Evolutionary conservation across 1,140 invertebrate species (phyloP).

Genomic region (Monochamus saltuarius): DNA sequence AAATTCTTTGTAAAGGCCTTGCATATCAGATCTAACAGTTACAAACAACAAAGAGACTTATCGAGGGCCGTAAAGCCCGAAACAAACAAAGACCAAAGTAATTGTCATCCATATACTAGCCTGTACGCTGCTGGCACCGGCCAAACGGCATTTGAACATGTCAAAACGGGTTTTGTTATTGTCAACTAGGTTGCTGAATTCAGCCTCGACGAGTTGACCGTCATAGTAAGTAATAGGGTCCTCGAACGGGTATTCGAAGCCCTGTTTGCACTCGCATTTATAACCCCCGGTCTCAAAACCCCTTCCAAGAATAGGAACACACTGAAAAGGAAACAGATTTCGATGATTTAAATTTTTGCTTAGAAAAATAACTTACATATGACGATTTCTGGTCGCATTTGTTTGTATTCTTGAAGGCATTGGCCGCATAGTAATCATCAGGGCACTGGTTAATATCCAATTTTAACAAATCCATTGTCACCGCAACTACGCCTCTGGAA

Average conservation of each 20-base stretch:
- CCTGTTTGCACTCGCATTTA: slow-evolving; percentile 97
- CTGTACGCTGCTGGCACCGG: slow-evolving; percentile 62
- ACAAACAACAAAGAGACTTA: slow-evolving; percentile 3
- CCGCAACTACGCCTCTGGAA: slow-evolving; percentile 88
- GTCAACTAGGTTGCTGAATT: slow-evolving; percentile 83
- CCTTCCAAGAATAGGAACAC: slow-evolving; percentile 88
- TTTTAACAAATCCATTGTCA: slow-evolving; percentile 86
- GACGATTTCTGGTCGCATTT: slow-evolving; percentile 91
- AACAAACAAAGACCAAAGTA: slow-evolving; percentile 27
- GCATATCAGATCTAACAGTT: slow-evolving; percentile 12
- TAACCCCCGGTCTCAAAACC: slow-evolving; percentile 93
- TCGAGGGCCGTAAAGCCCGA: slow-evolving; percentile 22
- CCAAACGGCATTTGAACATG: slow-evolving; percentile 89
- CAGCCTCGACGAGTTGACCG: slow-evolving; percentile 92
- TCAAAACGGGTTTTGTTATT: slow-evolving; percentile 80
- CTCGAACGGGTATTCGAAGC: slow-evolving; percentile 96
- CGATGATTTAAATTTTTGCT: background rate
- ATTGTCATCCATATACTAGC: slow-evolving; percentile 31
- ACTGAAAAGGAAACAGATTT: slow-evolving; percentile 62
- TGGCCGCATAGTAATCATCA: slow-evolving; percentile 81
- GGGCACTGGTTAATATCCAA: slow-evolving; percentile 96
- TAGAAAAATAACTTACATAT: slow-evolving; percentile 68
- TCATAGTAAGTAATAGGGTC: slow-evolving; percentile 94
- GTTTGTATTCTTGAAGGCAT: slow-evolving; percentile 94
- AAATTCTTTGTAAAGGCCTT: slow-evolving; percentile 9